Percentiles rank a stretch among this genome's conserved stretches.
phyloP scores from a whole-genome alignment of 2,888 invertebrate genomes.

The Poecilus cupreus region DNA sequence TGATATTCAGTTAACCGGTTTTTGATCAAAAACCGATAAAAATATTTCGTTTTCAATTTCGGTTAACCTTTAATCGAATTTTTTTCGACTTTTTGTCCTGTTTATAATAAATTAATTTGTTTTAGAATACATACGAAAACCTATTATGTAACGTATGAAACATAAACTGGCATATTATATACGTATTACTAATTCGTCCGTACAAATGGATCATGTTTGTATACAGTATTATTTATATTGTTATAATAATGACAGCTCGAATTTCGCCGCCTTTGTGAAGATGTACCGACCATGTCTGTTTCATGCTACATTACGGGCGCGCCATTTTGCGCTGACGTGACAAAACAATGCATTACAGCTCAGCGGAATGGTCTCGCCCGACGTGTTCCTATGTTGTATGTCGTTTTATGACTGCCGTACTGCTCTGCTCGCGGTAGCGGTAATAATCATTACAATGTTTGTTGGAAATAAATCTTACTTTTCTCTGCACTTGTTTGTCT shows the following conservation, averaged over 20 bases:
- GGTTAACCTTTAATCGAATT: too few relatives aligned
- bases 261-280: conserved; percentile 20
- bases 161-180: not conserved
- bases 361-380: conserved; percentile 25
- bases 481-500: conserved; percentile 44
- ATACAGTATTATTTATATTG: too few relatives aligned
- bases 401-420: conserved; percentile 50
- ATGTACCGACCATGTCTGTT: conserved; percentile 33
- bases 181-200: too few relatives aligned
- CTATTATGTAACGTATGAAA: too few relatives aligned
- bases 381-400: conserved; percentile 43
- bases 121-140: too few relatives aligned
- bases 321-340: conserved; percentile 1
- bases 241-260: not conserved
- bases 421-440: conserved; percentile 35
- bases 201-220: too few relatives aligned
- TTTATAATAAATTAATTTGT: too few relatives aligned
- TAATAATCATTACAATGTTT: conserved; percentile 56
- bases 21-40: too few relatives aligned
- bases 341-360: conserved; percentile 17
- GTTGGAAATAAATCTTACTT: conserved; percentile 58
- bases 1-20: too few relatives aligned
- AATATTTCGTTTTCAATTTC: too few relatives aligned
- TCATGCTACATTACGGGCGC: conserved; percentile 35
- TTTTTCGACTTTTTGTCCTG: too few relatives aligned